These are phyloP conservation scores for Apocrypta bakeri DNA, from an alignment of 1,140 invertebrate species.

Conservation along the genomic window DNA sequence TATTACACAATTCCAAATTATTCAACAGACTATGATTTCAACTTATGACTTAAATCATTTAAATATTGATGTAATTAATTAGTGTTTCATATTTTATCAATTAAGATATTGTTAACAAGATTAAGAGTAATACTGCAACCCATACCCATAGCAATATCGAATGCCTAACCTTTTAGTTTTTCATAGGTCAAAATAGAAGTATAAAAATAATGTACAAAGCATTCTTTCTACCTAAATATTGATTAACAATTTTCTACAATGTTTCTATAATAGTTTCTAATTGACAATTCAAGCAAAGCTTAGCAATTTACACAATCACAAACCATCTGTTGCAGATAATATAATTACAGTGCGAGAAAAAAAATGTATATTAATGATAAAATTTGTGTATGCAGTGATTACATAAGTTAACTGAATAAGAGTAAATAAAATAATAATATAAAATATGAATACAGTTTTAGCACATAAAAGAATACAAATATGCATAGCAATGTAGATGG, in stretches of 20 bases:
- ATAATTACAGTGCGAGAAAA: constrained; percentile 22
- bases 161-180: too few species aligned
- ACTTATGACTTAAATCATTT: neutral
- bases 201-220: constrained; percentile 13
- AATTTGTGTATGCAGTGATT: neutral
- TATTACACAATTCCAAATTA: neutral
- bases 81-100: too few species aligned
- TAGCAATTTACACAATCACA: constrained; percentile 8
- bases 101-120: too few species aligned
- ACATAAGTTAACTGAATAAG: neutral
- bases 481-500: constrained; percentile 64
- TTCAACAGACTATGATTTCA: neutral
- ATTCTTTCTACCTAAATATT: constrained; percentile 30
- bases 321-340: too few species aligned
- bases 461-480: constrained; percentile 21
- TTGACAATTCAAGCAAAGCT: constrained; percentile 38
- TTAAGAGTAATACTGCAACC: too few species aligned
- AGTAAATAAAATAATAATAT: neutral
- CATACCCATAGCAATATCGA: too few species aligned
- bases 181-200: neutral
- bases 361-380: neutral
- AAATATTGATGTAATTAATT: too few species aligned
- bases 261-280: neutral
- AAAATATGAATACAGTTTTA: neutral
- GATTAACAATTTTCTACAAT: neutral